Conservation (phyloP, 23 tunicate genomes). For the Botrylloides violaceus region DNA sequence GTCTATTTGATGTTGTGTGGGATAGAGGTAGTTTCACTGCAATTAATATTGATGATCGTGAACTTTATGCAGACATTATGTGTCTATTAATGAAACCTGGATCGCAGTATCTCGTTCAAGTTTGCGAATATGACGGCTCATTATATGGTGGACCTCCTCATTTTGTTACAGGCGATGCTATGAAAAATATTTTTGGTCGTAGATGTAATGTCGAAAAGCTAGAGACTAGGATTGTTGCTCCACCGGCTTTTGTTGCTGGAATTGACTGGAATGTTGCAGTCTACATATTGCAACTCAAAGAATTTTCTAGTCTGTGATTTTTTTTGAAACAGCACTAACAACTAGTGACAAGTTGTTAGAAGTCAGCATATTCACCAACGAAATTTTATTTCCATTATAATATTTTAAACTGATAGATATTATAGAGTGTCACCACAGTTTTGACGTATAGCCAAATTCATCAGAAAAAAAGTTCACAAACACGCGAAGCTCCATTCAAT, state of each 20-base stretch:
- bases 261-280: not conserved
- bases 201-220: not conserved
- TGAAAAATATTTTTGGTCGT: conserved; percentile 1
- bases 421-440: too few species aligned
- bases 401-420: not conserved
- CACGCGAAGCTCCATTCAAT: too few species aligned
- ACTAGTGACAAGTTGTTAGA: too few species aligned
- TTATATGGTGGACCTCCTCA: conserved; percentile 47
- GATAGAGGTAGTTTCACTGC: not conserved
- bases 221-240: not conserved
- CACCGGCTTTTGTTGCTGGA: not conserved
- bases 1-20: not conserved
- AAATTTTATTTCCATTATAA: not conserved
- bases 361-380: not conserved
- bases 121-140: conserved; percentile 8
- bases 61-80: conserved; percentile 32
- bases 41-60: not conserved
- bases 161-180: not conserved
- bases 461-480: too few species aligned
- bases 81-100: conserved; percentile 15
- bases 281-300: not conserved
- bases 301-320: not conserved
- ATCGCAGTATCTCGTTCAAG: conserved; percentile 25
- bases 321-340: too few species aligned
- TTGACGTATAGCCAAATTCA: too few species aligned